These are phyloP conservation scores for Isotomurus palustris DNA, from an alignment of 2,888 invertebrate genomes.

Conservation along the genomic window DNA sequence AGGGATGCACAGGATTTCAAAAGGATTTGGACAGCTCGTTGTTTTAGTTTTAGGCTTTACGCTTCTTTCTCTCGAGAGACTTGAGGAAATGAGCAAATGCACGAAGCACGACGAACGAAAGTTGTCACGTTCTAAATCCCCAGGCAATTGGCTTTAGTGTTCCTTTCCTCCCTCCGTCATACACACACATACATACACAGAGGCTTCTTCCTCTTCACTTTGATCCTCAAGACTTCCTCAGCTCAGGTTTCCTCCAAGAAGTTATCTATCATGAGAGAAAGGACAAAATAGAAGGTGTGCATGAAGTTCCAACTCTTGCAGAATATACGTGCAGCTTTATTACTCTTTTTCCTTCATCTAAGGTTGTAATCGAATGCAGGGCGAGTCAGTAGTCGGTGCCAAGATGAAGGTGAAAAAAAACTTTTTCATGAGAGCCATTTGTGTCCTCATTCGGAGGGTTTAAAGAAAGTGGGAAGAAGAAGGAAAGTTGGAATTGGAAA, in stretches of 20 bases:
- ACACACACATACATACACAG: no score
- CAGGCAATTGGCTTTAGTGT: slow-evolving; percentile 44
- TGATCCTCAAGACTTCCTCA: not conserved
- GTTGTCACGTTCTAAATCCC: slow-evolving; percentile 46
- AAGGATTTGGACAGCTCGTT: slow-evolving; percentile 8
- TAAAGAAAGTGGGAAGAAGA: no score
- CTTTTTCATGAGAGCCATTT: no score
- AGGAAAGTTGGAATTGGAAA: no score
- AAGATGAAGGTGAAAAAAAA: no score
- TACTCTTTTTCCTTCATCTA: no score
- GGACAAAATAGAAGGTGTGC: no score
- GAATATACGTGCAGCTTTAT: no score
- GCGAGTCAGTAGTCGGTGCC: no score
- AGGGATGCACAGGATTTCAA: not conserved
- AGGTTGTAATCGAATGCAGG: no score
- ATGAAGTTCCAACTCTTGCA: no score
- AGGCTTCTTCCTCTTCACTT: slow-evolving; percentile 13
- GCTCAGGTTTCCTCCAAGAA: not conserved
- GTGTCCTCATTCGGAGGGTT: no score
- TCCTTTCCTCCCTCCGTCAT: slow-evolving; percentile 10
- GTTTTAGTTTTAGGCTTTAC: not conserved
- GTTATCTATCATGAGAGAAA: not conserved
- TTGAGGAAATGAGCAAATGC: slow-evolving; percentile 45
- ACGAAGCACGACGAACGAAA: slow-evolving; percentile 39
- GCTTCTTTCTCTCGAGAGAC: slow-evolving; percentile 36